Evolutionary conservation across 2,113 vertebrate species (phyloP), one percentile per base, ranked within the genome.

Genomic region (Pygoscelis antarcticus): DNA sequence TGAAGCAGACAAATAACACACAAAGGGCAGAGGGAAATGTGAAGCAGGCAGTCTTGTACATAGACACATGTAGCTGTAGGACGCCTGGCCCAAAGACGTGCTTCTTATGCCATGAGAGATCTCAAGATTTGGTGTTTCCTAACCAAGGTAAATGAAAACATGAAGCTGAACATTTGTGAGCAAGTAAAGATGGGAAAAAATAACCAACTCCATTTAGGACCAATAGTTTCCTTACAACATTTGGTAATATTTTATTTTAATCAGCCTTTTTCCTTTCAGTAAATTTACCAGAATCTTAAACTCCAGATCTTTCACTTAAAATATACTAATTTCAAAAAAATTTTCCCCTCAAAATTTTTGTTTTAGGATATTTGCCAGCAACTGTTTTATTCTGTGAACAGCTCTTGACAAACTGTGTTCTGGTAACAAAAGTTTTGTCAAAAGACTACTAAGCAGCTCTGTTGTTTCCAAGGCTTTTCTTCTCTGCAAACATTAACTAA

Each of bases 141-240:
- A 88, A 77, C 32, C 47, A 88, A 93, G 61, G 82, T 76, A 85
- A 96, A 88, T 61, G 30, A 88, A 93, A 94, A 83, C 57, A 72
- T 20, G 40, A 87, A 89, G 57, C 36, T 46, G 40, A 93, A 65
- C 10, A 30, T 42, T 74, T 46, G 32, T n/a, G 36, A 90, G 82
- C 27, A 44, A 85, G 46, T 15, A 72, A 91, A 91, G 52, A 72
- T 66, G 49, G 36, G 65, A 70, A 74, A 87, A 89, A 80, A 61
- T 21, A 77, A 26, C 42, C 25, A 71, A 18, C 20, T 89, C n/a
- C 65, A 10, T 76, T 90, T 74, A 49, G 13, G 16, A 65, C 29
- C 69, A 85, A 69, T 60, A 36, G 3, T 79, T 93, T 69, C 36
- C 30, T 85, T 72, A 57, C 13, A 93, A 68, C 19, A 38, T 74